These are phyloP conservation scores for Trimorus sp. DNA, from an alignment of 2,888 invertebrate genomes.

Conservation along the genomic window DNA sequence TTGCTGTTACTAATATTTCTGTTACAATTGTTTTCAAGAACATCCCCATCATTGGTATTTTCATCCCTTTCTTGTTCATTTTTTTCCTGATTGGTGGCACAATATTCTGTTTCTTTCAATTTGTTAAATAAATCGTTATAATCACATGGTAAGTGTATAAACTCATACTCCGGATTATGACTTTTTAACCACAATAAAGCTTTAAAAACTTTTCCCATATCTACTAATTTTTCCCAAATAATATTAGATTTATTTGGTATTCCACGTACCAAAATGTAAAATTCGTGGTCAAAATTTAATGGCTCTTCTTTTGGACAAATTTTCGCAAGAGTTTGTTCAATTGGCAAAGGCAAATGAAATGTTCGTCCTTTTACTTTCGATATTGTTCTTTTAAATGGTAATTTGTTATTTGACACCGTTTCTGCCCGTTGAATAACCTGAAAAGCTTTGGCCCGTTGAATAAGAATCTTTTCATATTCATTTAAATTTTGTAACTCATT, in stretches of 20 bases:
- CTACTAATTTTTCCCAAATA: conserved; percentile 4
- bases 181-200: conserved; percentile 71
- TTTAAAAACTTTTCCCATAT: conserved; percentile 72
- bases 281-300: conserved; percentile 71
- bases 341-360: neutral
- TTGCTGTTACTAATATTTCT: no score
- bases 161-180: conserved; percentile 70
- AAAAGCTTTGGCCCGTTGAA: conserved; percentile 41
- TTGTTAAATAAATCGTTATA: conserved; percentile 14
- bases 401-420: conserved; percentile 69
- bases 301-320: conserved; percentile 69
- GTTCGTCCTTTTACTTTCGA: conserved; percentile 64
- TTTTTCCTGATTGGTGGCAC: conserved; percentile 20
- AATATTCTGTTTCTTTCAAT: neutral
- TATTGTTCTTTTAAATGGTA: conserved; percentile 69
- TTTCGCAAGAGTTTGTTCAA: conserved; percentile 57
- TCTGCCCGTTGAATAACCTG: conserved; percentile 61
- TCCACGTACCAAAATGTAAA: conserved; percentile 73
- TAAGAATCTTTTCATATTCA: no score
- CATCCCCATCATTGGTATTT: conserved; percentile 24
- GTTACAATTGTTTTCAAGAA: no score
- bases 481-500: no score
- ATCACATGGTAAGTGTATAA: conserved; percentile 68
- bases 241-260: conserved; percentile 68
- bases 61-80: conserved; percentile 59